Evolutionary conservation across 1,140 invertebrate genomes (phyloP).

Genomic region (Gerris buenoi): DNA sequence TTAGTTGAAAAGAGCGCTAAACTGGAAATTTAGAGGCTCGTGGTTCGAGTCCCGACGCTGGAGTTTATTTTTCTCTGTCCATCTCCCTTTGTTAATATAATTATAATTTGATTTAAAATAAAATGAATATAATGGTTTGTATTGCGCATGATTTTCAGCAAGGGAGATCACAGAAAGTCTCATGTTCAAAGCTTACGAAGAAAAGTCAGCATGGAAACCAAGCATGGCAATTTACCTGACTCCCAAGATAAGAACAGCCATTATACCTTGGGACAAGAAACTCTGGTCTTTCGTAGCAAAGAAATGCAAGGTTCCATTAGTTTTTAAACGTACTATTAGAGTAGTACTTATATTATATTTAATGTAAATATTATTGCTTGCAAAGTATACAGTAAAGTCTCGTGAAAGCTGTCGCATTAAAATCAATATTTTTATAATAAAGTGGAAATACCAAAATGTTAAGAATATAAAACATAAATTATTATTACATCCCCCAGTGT

Average conservation of each 20-base stretch:
- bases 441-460: too few species aligned
- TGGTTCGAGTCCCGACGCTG: not conserved
- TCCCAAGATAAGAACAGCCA: slow-evolving; percentile 12
- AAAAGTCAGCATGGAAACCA: not conserved
- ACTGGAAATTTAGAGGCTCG: not conserved
- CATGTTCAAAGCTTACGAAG: slow-evolving; percentile 4
- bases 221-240: slow-evolving; percentile 14
- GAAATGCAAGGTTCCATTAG: slow-evolving; percentile 18
- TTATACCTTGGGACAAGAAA: slow-evolving; percentile 13
- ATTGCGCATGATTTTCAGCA: slow-evolving; percentile 6
- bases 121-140: not conserved
- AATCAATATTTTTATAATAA: too few species aligned
- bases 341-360: too few species aligned
- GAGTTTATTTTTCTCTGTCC: not conserved
- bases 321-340: too few species aligned
- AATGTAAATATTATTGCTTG: too few species aligned
- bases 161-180: slow-evolving; percentile 9
- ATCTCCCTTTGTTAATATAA: not conserved
- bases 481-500: too few species aligned
- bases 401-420: too few species aligned
- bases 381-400: too few species aligned
- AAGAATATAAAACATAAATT: too few species aligned
- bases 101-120: not conserved
- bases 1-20: too few species aligned
- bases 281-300: slow-evolving; percentile 7